Base-by-base conservation (phyloP, 2,113 vertebrate genomes). In the Hemiprocne comata region DNA sequence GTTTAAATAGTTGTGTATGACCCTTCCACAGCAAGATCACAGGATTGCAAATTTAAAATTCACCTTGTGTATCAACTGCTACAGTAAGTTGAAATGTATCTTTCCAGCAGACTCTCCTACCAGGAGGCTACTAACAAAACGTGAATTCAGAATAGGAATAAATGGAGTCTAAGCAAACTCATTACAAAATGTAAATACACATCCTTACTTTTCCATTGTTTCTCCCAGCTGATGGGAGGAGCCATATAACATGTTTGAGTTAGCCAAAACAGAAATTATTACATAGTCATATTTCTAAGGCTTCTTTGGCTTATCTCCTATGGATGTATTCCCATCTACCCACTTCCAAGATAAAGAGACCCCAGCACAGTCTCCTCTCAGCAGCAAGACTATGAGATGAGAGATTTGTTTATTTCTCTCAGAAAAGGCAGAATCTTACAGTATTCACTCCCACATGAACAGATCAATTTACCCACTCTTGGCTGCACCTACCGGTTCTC, bases 251-350 rank as follows among this genome's bases (percentile, higher is more conserved):
- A 69, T 1, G 15, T 42, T 10, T 65, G 26, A 85, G 55, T 66
- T 62, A 83, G 75, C 8, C 38, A 91, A 95, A 87, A 87, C 69
- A 80, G 46, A 79, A 77, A 87, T 81, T 50, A 92, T 55, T 77
- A 86, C 11, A 33, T n/a, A 50, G 12, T 89, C 23, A 2, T 65
- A 81, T 79, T 93, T 88, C 90, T 85, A 77, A 95, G 71, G 15
- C 36, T 82, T 78, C 50, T 82, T 91, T 90, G 54, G 83, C 38
- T 6, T 54, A 61, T 73, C 25, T 90, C 38, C 53, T 53, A 84
- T 1, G 0, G 51, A 38, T 88, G 24, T 66, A 70, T 77, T 93
- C 54, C 53, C 76, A 38, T 85, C 88, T 85, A 75, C 17, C 40
- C 36, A 40, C 9, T 80, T 90, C 79, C 34, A 86, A 81, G 53